Evolutionary conservation across 2,888 invertebrate genomes (phyloP), one percentile per base, ranked within the genome.

Genomic region (Pomacea canaliculata): DNA sequence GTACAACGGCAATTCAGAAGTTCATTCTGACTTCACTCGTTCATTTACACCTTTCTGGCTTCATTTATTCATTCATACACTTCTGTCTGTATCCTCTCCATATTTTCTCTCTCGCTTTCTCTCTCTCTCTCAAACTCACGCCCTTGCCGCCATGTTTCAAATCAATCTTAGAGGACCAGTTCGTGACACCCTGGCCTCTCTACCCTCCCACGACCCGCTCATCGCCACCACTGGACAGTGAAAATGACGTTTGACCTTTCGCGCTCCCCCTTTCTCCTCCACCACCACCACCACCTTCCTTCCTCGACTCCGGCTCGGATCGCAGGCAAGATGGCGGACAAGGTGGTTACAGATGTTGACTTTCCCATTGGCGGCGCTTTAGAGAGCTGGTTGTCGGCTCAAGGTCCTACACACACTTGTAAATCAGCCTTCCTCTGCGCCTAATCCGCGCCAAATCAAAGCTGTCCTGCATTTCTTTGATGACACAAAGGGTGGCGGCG

Each of bases 401-500:
- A 19, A 19, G 37, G 68, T 46, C 19, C 23, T n/a, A 73, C 68
- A 73, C 68, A 60, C 73, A 68, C 68, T 68, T 73, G 73, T 73
- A 73, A 73, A 73, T 73, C 73, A 73, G 48, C 65, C 46, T 59
- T 62, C 67, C 59, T 68, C 59, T 73, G 73, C 10, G 48, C 27
- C 60, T 59, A 68, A 68, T 67, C 60, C 68, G 60, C n/a, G 73
- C 59, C 4, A 59, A 73, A 73, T 73, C 73, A 73, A 73, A 73
- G 73, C 49, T 67, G 27, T n/a, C 66, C 60, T 60, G 68, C 37
- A 51, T 46, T 48, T n/a, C 73, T 73, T 73, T 68, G 68, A 68
- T 68, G 68, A 68, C 68, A 68, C 51, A 56, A 16, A 56, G 51
- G 16, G 51, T 7, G 37, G 37, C 5, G 37, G 37, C 4, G 37